Percentiles rank a stretch among this genome's conserved stretches.
Conservation (phyloP, 2,888 invertebrate species). For the Plagodis pulveraria region DNA sequence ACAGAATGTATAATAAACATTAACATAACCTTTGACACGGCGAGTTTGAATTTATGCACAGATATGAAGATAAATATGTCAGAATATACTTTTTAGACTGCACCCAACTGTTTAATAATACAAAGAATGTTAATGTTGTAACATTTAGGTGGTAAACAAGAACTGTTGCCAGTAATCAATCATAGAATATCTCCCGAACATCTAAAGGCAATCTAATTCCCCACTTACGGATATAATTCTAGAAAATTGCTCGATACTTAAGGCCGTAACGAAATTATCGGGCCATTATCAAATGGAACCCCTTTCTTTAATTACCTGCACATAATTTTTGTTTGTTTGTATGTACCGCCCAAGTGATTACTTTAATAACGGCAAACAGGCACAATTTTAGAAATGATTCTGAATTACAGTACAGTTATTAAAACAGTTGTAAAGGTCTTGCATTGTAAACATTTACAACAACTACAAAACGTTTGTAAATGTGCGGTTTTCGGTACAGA, state of each 20-base stretch:
- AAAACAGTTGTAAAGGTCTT: slow-evolving; percentile 10
- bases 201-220: slow-evolving; percentile 66
- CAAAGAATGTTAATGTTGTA: slow-evolving; percentile 23
- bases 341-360: slow-evolving; percentile 71
- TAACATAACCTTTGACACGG: slow-evolving; percentile 33
- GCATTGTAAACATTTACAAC: not conserved
- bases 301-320: slow-evolving; percentile 82
- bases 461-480: too few relatives aligned
- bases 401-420: slow-evolving; percentile 51
- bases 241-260: slow-evolving; percentile 72
- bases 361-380: slow-evolving; percentile 67
- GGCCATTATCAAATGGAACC: slow-evolving; percentile 77
- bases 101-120: slow-evolving; percentile 17
- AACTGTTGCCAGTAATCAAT: slow-evolving; percentile 62
- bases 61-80: slow-evolving; percentile 19
- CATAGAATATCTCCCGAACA: slow-evolving; percentile 59
- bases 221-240: slow-evolving; percentile 72
- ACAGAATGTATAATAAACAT: slow-evolving; percentile 28
- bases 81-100: slow-evolving; percentile 10
- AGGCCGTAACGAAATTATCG: slow-evolving; percentile 71
- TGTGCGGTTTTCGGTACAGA: too few relatives aligned
- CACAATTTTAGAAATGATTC: slow-evolving; percentile 63
- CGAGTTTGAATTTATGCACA: slow-evolving; percentile 18
- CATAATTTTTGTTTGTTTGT: slow-evolving; percentile 80
- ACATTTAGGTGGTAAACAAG: slow-evolving; percentile 16